A percentile compares a stretch with the other conserved stretches of the same genome.
phyloP scores from a whole-genome alignment of 2,797 vertebrate genomes.

The Poeciliopsis turneri region DNA sequence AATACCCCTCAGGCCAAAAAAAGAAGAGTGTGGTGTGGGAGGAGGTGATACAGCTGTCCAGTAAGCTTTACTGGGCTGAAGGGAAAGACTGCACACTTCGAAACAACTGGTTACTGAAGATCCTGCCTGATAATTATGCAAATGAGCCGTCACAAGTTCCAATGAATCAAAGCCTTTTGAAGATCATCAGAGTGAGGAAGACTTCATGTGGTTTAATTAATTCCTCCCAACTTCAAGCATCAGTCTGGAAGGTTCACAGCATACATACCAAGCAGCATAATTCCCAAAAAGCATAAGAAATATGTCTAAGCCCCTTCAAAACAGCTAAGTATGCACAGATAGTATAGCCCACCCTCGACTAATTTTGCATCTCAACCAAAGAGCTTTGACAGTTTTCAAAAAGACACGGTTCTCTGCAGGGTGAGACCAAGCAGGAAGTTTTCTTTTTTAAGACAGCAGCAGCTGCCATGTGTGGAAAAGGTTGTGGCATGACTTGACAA shows the following conservation, averaged over 20 bases:
- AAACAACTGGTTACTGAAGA: constrained; percentile 30
- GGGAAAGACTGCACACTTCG: constrained; percentile 9
- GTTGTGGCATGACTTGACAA: constrained; percentile 1
- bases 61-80: constrained; percentile 32
- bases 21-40: constrained; percentile 18
- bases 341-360: neutral
- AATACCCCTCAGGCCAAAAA: constrained; percentile 36
- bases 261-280: constrained; percentile 12
- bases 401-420: neutral
- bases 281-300: neutral
- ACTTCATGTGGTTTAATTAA: constrained; percentile 8
- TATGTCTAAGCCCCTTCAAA: neutral
- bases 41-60: constrained; percentile 26
- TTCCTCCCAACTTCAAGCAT: constrained; percentile 14
- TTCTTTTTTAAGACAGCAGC: constrained; percentile 3
- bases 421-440: constrained; percentile 1
- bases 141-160: constrained; percentile 25
- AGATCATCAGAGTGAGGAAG: constrained; percentile 15
- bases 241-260: neutral
- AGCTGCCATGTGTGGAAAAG: constrained; percentile 5
- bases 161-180: constrained; percentile 16
- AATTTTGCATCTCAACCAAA: neutral
- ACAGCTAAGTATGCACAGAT: neutral
- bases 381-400: constrained; percentile 3
- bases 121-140: constrained; percentile 1